These are phyloP conservation scores for Sarcophaga rosellei DNA, from an alignment of 2,888 invertebrate genomes.

Conservation along the genomic window DNA sequence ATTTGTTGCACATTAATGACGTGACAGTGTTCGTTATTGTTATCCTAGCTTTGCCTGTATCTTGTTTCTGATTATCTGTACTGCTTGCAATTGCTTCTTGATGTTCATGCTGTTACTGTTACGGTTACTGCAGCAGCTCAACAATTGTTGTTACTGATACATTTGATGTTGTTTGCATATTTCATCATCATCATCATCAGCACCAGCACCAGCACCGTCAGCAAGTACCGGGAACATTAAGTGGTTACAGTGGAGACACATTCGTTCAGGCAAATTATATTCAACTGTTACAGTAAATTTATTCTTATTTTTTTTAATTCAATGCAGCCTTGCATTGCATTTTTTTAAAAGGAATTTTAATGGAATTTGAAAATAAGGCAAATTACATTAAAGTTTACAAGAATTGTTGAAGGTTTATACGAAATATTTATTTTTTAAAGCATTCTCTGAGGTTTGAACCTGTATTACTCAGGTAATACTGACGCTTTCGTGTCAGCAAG, in stretches of 20 bases:
- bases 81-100: slow-evolving; percentile 35
- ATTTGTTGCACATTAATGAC: slow-evolving; percentile 79
- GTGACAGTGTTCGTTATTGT: slow-evolving; percentile 69
- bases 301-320: slow-evolving; percentile 1
- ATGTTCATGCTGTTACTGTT: slow-evolving; percentile 33
- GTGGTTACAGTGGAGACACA: slow-evolving; percentile 32
- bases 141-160: not conserved
- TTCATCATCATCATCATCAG: slow-evolving; percentile 19
- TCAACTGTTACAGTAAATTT: slow-evolving; percentile 60
- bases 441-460: not conserved
- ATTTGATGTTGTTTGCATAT: slow-evolving; percentile 48
- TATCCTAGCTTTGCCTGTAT: not conserved
- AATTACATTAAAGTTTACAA: not conserved
- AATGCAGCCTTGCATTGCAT: not conserved
- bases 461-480: too few relatives aligned
- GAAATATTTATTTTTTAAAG: not conserved
- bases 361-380: not conserved
- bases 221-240: not conserved
- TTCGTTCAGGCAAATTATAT: slow-evolving; percentile 65
- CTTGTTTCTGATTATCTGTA: slow-evolving; percentile 19
- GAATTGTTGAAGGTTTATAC: not conserved
- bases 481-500: too few relatives aligned
- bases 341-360: not conserved
- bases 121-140: not conserved
- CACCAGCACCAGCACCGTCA: not conserved